phyloP scores from a whole-genome alignment of 2,888 invertebrate species.

The Chloroclysta siterata region DNA sequence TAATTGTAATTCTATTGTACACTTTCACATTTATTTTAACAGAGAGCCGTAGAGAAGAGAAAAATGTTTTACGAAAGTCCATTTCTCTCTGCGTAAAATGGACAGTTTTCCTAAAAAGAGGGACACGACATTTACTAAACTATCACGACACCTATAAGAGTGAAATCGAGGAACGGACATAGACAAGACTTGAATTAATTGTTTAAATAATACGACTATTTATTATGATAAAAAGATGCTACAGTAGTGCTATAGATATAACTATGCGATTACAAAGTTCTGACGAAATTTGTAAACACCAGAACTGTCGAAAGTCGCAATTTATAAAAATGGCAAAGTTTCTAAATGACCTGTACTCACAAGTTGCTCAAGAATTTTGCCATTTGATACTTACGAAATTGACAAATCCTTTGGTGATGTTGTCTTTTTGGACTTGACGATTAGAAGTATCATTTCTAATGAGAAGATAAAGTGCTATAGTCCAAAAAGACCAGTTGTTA shows the following conservation, averaged over 20 bases:
- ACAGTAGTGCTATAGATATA: conserved; percentile 60
- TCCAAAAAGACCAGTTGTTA: conserved; percentile 53
- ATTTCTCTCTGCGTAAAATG: conserved; percentile 32
- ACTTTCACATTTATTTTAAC: conserved; percentile 31
- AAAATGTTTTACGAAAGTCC: conserved; percentile 32
- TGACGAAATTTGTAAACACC: conserved; percentile 21
- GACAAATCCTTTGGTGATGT: conserved; percentile 30
- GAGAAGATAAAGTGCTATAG: conserved; percentile 45
- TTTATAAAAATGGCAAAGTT: conserved; percentile 5
- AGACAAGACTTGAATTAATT: conserved; percentile 73
- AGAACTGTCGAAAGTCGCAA: conserved; percentile 1
- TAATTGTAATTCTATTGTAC: conserved; percentile 53
- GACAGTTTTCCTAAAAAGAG: conserved; percentile 55
- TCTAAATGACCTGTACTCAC: background rate
- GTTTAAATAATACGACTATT: conserved; percentile 71
- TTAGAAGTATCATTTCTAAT: conserved; percentile 28
- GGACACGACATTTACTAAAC: conserved; percentile 82
- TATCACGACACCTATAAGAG: conserved; percentile 84
- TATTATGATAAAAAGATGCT: conserved; percentile 52
- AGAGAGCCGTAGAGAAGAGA: conserved; percentile 36
- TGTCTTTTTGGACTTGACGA: conserved; percentile 41
- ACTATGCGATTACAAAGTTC: conserved; percentile 44
- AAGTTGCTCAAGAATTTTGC: background rate
- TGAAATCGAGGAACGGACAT: conserved; percentile 83
- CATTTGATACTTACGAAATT: conserved; percentile 8